These are phyloP conservation scores for Oncorhynchus tshawytscha DNA, from an alignment of 2,113 vertebrate genomes.

Conservation along the genomic window DNA sequence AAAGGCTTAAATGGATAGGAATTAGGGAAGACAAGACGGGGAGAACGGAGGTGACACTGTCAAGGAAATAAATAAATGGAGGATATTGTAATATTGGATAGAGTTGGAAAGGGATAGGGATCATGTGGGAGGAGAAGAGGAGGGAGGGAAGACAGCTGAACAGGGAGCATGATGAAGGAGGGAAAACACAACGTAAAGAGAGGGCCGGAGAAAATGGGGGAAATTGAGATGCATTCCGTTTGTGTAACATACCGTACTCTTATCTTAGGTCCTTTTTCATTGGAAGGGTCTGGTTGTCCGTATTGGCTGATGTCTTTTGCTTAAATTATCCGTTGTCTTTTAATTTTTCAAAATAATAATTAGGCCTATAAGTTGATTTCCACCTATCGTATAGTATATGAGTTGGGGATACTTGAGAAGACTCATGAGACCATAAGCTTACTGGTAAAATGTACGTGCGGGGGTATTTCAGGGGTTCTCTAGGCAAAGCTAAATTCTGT, in stretches of 20 bases:
- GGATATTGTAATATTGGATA: not conserved
- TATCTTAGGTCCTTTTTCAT: not conserved
- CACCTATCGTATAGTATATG: not conserved
- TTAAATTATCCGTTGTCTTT: not conserved
- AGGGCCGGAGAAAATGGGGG: not conserved
- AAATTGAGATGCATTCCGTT: not conserved
- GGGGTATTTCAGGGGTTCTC: too few species aligned
- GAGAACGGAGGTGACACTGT: not conserved
- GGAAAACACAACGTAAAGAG: not conserved
- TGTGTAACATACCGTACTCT: not conserved
- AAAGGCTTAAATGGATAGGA: not conserved
- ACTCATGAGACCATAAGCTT: too few species aligned
- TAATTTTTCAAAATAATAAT: not conserved
- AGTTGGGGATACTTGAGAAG: too few species aligned
- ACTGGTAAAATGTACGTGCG: too few species aligned
- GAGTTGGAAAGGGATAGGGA: not conserved
- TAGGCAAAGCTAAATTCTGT: too few species aligned
- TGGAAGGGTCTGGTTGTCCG: not conserved
- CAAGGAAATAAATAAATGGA: not conserved
- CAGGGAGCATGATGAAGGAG: not conserved
- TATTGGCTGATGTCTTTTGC: not conserved
- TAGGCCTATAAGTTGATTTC: not conserved
- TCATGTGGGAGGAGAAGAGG: not conserved
- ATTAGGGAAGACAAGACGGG: not conserved
- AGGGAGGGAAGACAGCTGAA: not conserved